A percentile compares a stretch with the other conserved stretches of the same genome.
Evolutionary conservation across 1,140 invertebrate genomes (phyloP).

Genomic region (Periplaneta americana): DNA sequence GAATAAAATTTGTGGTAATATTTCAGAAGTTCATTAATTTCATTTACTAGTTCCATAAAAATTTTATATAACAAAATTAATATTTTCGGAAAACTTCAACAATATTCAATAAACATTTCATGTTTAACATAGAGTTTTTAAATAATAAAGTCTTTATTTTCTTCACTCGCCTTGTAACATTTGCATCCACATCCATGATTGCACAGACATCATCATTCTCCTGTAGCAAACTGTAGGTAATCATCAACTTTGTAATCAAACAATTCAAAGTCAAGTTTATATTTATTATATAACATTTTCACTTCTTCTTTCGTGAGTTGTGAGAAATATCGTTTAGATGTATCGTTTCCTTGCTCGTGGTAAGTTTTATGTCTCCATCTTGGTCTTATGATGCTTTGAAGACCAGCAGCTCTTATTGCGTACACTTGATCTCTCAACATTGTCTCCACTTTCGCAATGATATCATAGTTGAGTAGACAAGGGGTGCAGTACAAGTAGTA

Average conservation of each 20-base stretch:
- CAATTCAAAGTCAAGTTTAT: slow-evolving; percentile 64
- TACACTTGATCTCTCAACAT: slow-evolving; percentile 60
- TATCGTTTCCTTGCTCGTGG: slow-evolving; percentile 27
- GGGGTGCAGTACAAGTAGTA: slow-evolving; percentile 68
- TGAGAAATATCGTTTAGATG: slow-evolving; percentile 51
- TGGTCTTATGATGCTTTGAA: slow-evolving; percentile 47
- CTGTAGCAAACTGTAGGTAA: slow-evolving; percentile 34
- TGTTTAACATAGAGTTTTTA: too few relatives aligned
- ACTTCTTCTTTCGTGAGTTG: slow-evolving; percentile 53
- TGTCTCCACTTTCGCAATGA: slow-evolving; percentile 62
- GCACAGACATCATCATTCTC: too few relatives aligned
- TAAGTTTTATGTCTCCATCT: slow-evolving; percentile 37
- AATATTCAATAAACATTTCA: too few relatives aligned
- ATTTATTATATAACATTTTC: slow-evolving; percentile 58
- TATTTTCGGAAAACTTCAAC: too few relatives aligned
- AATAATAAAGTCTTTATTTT: too few relatives aligned
- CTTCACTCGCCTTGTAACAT: too few relatives aligned
- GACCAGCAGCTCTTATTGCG: slow-evolving; percentile 51
- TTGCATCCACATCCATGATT: too few relatives aligned
- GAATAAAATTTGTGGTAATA: too few relatives aligned
- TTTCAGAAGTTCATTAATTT: too few relatives aligned
- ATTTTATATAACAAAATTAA: too few relatives aligned
- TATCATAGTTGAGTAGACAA: slow-evolving; percentile 59
- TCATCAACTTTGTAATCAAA: slow-evolving; percentile 42
- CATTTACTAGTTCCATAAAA: too few relatives aligned